phyloP scores from a whole-genome alignment of 2,113 vertebrate genomes.

The Macrotis lagotis region DNA sequence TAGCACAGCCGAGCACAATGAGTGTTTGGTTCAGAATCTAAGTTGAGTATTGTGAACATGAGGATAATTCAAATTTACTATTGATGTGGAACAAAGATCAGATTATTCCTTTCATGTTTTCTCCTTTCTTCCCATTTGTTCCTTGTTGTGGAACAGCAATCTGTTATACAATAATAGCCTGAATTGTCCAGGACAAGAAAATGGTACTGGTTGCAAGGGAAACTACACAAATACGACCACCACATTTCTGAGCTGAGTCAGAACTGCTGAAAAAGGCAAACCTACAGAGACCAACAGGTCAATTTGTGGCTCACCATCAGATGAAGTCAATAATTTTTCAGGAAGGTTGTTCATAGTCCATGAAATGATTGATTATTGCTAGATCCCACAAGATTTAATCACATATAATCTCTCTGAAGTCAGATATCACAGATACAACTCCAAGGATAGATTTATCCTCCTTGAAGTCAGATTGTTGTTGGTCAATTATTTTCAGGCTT shows the following conservation, averaged over 20 bases:
- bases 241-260: conserved; percentile 15
- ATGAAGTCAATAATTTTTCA: neutral
- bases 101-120: neutral
- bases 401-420: neutral
- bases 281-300: neutral
- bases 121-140: conserved; percentile 18
- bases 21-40: conserved; percentile 44
- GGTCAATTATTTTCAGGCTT: neutral
- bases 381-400: neutral
- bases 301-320: neutral
- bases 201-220: conserved; percentile 2
- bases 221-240: neutral
- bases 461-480: neutral
- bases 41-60: conserved; percentile 25
- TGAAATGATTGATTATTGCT: neutral
- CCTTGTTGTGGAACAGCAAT: conserved; percentile 3
- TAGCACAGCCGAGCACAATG: conserved; percentile 16
- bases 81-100: conserved; percentile 20
- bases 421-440: neutral
- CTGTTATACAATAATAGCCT: neutral
- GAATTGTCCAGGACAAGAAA: neutral
- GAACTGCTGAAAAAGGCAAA: neutral
- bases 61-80: conserved; percentile 23
- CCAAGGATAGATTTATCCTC: neutral
- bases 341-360: neutral